phyloP scores from a whole-genome alignment of 2,113 vertebrate species.

The Nannobrachium achirus region DNA sequence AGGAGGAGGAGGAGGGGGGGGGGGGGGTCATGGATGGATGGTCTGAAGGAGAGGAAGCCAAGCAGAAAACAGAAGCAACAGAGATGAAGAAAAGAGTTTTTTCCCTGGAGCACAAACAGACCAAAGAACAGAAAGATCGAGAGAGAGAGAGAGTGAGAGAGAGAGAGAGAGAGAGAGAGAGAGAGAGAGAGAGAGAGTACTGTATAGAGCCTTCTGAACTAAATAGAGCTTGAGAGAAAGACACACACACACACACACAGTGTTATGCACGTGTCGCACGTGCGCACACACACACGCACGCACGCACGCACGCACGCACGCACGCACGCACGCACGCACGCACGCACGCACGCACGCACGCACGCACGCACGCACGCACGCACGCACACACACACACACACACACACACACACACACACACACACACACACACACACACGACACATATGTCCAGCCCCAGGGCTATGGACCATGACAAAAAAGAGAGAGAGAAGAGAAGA shows the following conservation, averaged over 20 bases:
- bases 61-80: constrained; percentile 48
- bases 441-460: too few relatives aligned
- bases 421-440: too few relatives aligned
- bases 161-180: not conserved
- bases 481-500: not conserved
- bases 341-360: too few relatives aligned
- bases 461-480: not conserved
- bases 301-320: too few relatives aligned
- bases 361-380: too few relatives aligned
- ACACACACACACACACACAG: not conserved
- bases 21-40: not conserved
- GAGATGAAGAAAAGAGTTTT: constrained; percentile 1
- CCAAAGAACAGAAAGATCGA: constrained; percentile 41
- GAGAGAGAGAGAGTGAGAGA: not conserved
- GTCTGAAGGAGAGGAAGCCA: constrained; percentile 24
- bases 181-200: not conserved
- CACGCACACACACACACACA: too few relatives aligned
- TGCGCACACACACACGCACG: too few relatives aligned
- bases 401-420: too few relatives aligned
- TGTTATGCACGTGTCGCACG: too few relatives aligned
- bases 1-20: constrained; percentile 19
- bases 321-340: too few relatives aligned
- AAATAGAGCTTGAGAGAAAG: not conserved
- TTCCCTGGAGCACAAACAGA: constrained; percentile 21
- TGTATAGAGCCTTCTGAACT: too few relatives aligned